Evolutionary conservation across 2,797 vertebrate species (phyloP).

Genomic region (Emydoidea blandingii): DNA sequence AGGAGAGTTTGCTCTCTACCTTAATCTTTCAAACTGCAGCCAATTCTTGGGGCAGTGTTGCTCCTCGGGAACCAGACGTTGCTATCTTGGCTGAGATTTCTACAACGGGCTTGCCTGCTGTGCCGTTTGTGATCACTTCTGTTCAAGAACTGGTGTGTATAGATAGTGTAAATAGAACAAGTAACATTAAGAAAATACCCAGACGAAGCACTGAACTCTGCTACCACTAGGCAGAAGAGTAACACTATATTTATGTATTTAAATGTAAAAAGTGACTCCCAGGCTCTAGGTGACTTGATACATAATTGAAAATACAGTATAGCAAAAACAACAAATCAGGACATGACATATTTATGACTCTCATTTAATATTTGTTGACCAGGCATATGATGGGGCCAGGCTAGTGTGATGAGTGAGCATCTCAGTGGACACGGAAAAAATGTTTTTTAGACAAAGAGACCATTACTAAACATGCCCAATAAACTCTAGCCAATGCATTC

Average conservation of each 20-base stretch:
- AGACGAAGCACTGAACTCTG: neutral
- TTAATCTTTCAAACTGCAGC: neutral
- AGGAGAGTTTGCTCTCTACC: neutral
- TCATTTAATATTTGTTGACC: slow-evolving; percentile 41
- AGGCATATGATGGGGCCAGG: neutral
- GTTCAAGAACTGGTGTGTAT: neutral
- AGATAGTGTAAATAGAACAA: neutral
- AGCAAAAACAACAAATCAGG: neutral
- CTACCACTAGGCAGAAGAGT: neutral
- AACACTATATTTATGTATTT: neutral
- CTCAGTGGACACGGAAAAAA: slow-evolving; percentile 40
- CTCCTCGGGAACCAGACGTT: neutral
- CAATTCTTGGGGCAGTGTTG: neutral
- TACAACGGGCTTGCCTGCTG: neutral
- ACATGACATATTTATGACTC: neutral
- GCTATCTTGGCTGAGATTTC: neutral
- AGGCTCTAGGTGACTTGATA: neutral
- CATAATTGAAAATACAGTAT: neutral
- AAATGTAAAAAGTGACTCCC: slow-evolving; percentile 1
- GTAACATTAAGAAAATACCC: neutral
- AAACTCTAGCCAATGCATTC: slow-evolving; percentile 11
- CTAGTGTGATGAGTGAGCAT: slow-evolving; percentile 35
- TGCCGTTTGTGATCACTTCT: neutral
- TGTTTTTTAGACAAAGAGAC: slow-evolving; percentile 56
- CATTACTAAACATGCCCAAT: slow-evolving; percentile 42